These are phyloP conservation scores for Drosophila paramelanica DNA, from an alignment of 2,888 invertebrate species.

Conservation along the genomic window DNA sequence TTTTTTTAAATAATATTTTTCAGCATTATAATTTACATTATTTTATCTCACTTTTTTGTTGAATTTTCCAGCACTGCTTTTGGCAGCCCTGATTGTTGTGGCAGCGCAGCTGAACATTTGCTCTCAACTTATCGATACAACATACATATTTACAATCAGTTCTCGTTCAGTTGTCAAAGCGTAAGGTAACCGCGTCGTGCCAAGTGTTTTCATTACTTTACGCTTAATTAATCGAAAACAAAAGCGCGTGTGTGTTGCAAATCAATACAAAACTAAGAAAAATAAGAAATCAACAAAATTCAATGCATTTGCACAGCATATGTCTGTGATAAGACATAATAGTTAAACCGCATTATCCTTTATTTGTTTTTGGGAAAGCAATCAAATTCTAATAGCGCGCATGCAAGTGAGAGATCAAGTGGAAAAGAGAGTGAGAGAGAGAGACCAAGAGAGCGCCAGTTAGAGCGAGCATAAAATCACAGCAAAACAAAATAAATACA, in stretches of 20 bases:
- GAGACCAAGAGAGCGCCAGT: constrained; percentile 40
- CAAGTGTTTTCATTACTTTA: constrained; percentile 8
- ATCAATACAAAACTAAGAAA: constrained; percentile 51
- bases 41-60: not conserved
- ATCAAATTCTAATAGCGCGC: constrained; percentile 48
- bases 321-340: constrained; percentile 47
- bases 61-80: constrained; percentile 17
- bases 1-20: not conserved
- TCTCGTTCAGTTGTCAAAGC: constrained; percentile 52
- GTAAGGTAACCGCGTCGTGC: constrained; percentile 31
- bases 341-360: constrained; percentile 16
- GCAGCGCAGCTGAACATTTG: constrained; percentile 27
- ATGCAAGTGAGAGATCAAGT: constrained; percentile 41
- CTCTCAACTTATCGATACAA: constrained; percentile 35
- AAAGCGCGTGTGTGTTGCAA: constrained; percentile 52
- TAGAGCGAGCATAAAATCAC: constrained; percentile 72
- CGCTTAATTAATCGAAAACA: constrained; percentile 56
- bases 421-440: constrained; percentile 36
- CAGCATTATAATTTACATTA: constrained; percentile 4
- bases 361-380: constrained; percentile 22
- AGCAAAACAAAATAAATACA: constrained; percentile 70
- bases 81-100: constrained; percentile 32
- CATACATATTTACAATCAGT: constrained; percentile 45
- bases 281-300: constrained; percentile 31
- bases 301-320: constrained; percentile 20